Base-by-base conservation (phyloP, 2,113 vertebrate genomes). In the Sylvia atricapilla region DNA sequence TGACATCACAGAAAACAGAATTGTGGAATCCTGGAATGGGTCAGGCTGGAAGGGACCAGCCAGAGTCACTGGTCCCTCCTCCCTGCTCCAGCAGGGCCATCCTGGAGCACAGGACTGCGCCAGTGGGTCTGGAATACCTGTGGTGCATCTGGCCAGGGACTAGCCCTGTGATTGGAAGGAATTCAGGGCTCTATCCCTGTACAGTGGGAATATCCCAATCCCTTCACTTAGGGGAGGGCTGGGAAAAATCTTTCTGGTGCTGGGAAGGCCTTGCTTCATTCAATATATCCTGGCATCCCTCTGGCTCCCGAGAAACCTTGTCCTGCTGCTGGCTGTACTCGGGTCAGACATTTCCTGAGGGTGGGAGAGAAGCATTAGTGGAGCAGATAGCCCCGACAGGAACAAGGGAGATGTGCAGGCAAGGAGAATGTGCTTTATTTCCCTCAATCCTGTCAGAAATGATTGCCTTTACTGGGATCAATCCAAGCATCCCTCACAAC, bases 401-500 rank as follows among this genome's bases (percentile, higher is more conserved):
- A 84, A 8, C 2, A 20, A 74, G 82, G 35, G 82, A 90, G 72
- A 23, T 70, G 56, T 84, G 76, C 92, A 81, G 76, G 79, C 82
- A 31, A 69, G 86, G 72, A 94, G 44, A 77, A 86, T 20, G 64
- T 59, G 67, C 43, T 87, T 87, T 56, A 16, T 94, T 86, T 84
- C 53, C 53, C 94, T 83, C 41, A 72, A 33, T 50, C 24, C 92
- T 68, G 94, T 94, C 95, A 97, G 79, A 75, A 95, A 77, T 58
- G 30, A 96, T 90, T 91, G 84, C 84, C 85, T 89, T 92, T 74
- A n/a, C 75, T 63, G 52, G 87, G 93, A 96, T 96, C 96, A 97
- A 94, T 91, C 95, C 95, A 95, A 84, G 95, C 90, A 90, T 69
- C 66, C 83, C 66, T 74, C 91, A 87, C 87, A 97, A 94, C 80